phyloP scores from a whole-genome alignment of 2,888 invertebrate genomes.

The Mythimna ferrago region DNA sequence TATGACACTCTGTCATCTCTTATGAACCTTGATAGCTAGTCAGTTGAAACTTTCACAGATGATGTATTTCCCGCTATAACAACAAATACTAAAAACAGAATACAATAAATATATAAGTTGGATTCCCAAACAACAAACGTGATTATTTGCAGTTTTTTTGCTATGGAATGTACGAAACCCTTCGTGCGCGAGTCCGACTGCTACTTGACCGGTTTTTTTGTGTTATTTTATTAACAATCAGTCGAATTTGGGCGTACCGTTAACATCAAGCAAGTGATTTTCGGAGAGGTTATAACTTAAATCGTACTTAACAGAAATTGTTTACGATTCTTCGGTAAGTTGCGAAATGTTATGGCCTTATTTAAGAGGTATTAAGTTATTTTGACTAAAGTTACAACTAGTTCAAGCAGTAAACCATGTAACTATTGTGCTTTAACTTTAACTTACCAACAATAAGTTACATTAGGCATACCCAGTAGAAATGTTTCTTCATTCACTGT shows the following conservation, averaged over 20 bases:
- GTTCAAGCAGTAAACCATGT: neutral
- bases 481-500: neutral
- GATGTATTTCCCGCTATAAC: too few relatives aligned
- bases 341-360: conserved; percentile 2
- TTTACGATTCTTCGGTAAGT: conserved; percentile 3
- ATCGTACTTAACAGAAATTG: conserved; percentile 10
- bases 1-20: too few relatives aligned
- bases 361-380: neutral
- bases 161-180: too few relatives aligned
- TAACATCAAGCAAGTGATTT: conserved; percentile 30
- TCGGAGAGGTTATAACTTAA: conserved; percentile 30
- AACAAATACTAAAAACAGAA: too few relatives aligned
- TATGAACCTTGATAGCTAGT: too few relatives aligned
- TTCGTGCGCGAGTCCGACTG: too few relatives aligned
- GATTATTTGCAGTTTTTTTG: too few relatives aligned
- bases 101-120: too few relatives aligned
- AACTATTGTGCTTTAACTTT: too few relatives aligned
- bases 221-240: conserved; percentile 43
- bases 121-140: too few relatives aligned
- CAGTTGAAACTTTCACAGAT: too few relatives aligned
- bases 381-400: neutral
- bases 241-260: conserved; percentile 42
- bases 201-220: neutral
- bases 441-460: neutral
- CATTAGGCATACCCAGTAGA: neutral